Evolutionary conservation across 2,797 vertebrate genomes (phyloP).

Genomic region (Okamejei kenojei): DNA sequence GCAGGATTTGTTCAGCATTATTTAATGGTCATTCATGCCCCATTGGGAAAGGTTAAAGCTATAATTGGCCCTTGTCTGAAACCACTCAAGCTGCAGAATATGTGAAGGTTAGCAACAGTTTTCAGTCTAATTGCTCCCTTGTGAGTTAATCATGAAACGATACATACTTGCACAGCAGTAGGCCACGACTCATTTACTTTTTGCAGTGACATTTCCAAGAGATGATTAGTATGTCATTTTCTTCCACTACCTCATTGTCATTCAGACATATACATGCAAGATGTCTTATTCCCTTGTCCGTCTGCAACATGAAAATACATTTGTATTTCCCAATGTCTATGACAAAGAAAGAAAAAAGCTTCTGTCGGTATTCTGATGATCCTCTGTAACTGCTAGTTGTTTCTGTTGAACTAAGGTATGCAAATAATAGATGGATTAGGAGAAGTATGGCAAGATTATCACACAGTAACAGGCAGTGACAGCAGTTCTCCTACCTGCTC

Average conservation of each 20-base stretch:
- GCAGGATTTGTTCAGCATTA: conserved; percentile 38
- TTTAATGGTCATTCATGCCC: conserved; percentile 57
- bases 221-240: conserved; percentile 63
- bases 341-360: background rate
- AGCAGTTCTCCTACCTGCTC: background rate
- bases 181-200: conserved; percentile 53
- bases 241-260: conserved; percentile 60
- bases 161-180: conserved; percentile 53
- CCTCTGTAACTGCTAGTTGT: background rate
- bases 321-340: conserved; percentile 12
- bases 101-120: conserved; percentile 60
- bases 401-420: conserved; percentile 25
- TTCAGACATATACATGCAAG: conserved; percentile 48
- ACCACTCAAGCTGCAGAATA: conserved; percentile 53
- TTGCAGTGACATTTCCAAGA: conserved; percentile 60
- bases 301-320: conserved; percentile 39
- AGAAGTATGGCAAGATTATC: background rate
- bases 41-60: conserved; percentile 59
- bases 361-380: background rate
- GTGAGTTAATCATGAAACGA: conserved; percentile 57
- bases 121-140: conserved; percentile 60
- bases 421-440: background rate
- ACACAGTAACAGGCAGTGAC: conserved; percentile 4
- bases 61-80: conserved; percentile 62
- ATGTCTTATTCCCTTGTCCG: conserved; percentile 48